These are phyloP conservation scores for Pollenia amentaria DNA, from an alignment of 2,888 invertebrate genomes.

Conservation along the genomic window DNA sequence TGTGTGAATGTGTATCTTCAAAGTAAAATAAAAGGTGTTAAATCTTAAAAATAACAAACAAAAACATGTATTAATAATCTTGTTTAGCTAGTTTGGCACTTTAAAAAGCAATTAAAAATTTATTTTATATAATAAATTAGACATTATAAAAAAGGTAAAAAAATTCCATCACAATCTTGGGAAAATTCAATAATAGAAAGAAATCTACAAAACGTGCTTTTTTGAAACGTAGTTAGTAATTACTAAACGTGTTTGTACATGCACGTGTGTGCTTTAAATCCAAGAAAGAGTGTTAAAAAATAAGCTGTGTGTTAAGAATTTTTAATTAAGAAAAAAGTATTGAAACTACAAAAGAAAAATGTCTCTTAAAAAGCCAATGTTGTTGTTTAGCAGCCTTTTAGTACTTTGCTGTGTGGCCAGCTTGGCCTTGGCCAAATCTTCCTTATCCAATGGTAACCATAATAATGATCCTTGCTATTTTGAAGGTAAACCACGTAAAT, in stretches of 20 bases:
- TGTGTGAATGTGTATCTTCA: neutral
- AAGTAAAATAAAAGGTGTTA: slow-evolving; percentile 42
- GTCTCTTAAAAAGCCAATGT: neutral
- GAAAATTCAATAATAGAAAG: neutral
- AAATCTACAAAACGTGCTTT: slow-evolving; percentile 9
- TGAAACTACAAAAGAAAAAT: slow-evolving; percentile 20
- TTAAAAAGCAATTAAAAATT: slow-evolving; percentile 42
- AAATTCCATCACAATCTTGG: slow-evolving; percentile 2
- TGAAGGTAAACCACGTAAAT: slow-evolving; percentile 93
- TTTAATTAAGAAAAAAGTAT: slow-evolving; percentile 31
- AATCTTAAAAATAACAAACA: neutral
- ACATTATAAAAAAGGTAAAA: neutral
- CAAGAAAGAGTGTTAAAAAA: slow-evolving; percentile 24
- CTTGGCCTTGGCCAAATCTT: slow-evolving; percentile 31
- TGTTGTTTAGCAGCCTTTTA: slow-evolving; percentile 3
- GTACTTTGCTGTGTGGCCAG: neutral
- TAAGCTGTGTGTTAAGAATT: slow-evolving; percentile 11
- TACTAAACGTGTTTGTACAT: slow-evolving; percentile 35
- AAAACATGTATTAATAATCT: slow-evolving; percentile 42
- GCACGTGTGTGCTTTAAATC: slow-evolving; percentile 50
- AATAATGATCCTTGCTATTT: slow-evolving; percentile 91
- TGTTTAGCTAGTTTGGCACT: slow-evolving; percentile 33
- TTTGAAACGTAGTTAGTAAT: slow-evolving; percentile 46
- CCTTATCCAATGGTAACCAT: slow-evolving; percentile 21
- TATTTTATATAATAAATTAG: neutral